Percentiles rank a stretch among this genome's conserved stretches.
phyloP scores from a whole-genome alignment of 2,888 invertebrate species.

The Mycalesis mineus region DNA sequence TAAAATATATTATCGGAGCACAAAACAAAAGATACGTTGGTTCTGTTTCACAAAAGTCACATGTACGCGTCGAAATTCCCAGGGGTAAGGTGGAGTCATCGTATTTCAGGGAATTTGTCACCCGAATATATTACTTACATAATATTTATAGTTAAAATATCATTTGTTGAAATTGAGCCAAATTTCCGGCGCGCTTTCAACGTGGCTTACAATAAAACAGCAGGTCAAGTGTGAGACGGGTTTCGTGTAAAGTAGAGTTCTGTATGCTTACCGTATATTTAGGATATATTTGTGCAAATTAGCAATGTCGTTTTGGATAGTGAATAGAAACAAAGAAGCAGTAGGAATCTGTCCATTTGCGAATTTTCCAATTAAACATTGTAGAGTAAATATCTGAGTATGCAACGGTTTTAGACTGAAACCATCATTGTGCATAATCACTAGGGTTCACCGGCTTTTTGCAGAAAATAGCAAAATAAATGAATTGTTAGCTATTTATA shows the following conservation, averaged over 20 bases:
- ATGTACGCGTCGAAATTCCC: slow-evolving; percentile 36
- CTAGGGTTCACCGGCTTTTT: too few species aligned
- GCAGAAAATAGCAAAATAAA: too few species aligned
- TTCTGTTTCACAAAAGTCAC: slow-evolving; percentile 26
- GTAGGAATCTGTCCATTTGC: too few species aligned
- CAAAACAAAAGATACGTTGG: slow-evolving; percentile 10
- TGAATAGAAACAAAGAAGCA: too few species aligned
- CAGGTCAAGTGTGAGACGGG: not conserved
- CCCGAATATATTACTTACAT: slow-evolving; percentile 55
- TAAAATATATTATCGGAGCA: slow-evolving; percentile 1
- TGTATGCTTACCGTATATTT: not conserved
- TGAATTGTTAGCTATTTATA: too few species aligned
- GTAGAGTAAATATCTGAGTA: too few species aligned
- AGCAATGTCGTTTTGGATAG: too few species aligned
- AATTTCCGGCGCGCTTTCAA: slow-evolving; percentile 75
- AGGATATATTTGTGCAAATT: too few species aligned
- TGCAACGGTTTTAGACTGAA: too few species aligned
- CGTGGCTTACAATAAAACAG: slow-evolving; percentile 57
- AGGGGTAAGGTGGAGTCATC: slow-evolving; percentile 49
- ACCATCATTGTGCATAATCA: too few species aligned
- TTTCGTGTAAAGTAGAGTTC: not conserved
- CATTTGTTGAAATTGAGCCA: slow-evolving; percentile 78
- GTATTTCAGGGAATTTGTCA: slow-evolving; percentile 51
- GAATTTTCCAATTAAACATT: too few species aligned
- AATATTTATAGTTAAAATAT: slow-evolving; percentile 74